Conservation (phyloP, 2,888 invertebrate genomes). For the Sialis fuliginosa region DNA sequence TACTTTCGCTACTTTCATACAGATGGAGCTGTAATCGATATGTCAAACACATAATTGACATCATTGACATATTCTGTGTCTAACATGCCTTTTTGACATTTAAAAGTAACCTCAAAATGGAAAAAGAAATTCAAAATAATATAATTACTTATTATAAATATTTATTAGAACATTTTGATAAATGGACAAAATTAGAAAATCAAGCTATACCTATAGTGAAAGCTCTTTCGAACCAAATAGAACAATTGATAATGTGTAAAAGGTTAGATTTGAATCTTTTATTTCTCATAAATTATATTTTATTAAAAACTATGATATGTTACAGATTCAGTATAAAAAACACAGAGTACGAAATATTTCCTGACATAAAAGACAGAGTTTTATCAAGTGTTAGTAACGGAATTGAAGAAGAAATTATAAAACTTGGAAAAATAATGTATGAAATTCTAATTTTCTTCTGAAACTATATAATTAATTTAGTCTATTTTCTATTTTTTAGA, state of each 20-base stretch:
- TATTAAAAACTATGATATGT: constrained; percentile 11
- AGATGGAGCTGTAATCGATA: constrained; percentile 28
- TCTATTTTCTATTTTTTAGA: constrained; percentile 13
- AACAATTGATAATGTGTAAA: constrained; percentile 31
- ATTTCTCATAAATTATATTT: constrained; percentile 9
- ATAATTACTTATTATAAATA: constrained; percentile 32
- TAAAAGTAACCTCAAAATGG: constrained; percentile 7
- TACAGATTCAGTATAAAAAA: constrained; percentile 27
- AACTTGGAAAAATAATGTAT: constrained; percentile 18
- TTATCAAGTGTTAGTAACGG: constrained; percentile 25
- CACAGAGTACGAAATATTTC: constrained; percentile 28
- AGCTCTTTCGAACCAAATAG: constrained; percentile 32
- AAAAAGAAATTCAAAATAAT: constrained; percentile 28
- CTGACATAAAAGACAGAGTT: constrained; percentile 25
- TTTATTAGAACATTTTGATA: constrained; percentile 30
- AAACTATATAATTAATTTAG: background rate
- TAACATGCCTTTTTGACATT: background rate
- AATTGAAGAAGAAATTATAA: constrained; percentile 28
- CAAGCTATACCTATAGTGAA: constrained; percentile 31
- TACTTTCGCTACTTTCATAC: too few relatives aligned
- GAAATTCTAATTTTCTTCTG: constrained; percentile 5
- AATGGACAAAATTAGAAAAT: constrained; percentile 29
- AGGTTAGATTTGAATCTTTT: constrained; percentile 22
- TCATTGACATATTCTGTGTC: too few relatives aligned
- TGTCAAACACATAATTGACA: constrained; percentile 12